Percentiles rank a stretch among this genome's conserved stretches.
These are phyloP conservation scores for Drosophila ustulata DNA, from an alignment of 2,888 invertebrate genomes.

Conservation along the genomic window DNA sequence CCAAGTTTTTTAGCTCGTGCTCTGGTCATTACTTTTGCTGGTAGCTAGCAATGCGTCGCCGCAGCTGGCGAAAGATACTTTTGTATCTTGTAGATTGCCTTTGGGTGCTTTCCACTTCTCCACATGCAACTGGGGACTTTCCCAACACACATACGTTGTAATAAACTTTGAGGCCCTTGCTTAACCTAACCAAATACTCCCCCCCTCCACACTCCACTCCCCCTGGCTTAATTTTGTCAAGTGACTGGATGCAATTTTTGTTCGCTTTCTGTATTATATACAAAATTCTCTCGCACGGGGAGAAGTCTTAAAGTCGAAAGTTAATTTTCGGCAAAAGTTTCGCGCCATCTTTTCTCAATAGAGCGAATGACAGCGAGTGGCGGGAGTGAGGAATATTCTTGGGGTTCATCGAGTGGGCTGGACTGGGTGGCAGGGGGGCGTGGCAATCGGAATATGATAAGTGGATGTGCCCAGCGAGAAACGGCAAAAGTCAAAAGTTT, in stretches of 20 bases:
- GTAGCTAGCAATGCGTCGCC: slow-evolving; percentile 52
- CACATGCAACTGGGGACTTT: slow-evolving; percentile 44
- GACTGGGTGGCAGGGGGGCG: background rate
- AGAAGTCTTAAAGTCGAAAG: slow-evolving; percentile 44
- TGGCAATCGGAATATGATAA: slow-evolving; percentile 70
- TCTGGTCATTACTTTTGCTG: slow-evolving; percentile 75
- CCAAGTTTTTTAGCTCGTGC: slow-evolving; percentile 64
- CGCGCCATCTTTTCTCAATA: slow-evolving; percentile 25
- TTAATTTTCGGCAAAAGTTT: slow-evolving; percentile 41
- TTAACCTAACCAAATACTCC: slow-evolving; percentile 2
- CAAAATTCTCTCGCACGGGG: slow-evolving; percentile 31
- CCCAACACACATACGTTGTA: slow-evolving; percentile 43
- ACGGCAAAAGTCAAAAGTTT: slow-evolving; percentile 30
- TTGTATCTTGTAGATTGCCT: slow-evolving; percentile 66
- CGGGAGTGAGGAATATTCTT: too few relatives aligned
- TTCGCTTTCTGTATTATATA: slow-evolving; percentile 11
- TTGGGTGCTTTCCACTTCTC: slow-evolving; percentile 63
- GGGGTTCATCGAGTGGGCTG: background rate
- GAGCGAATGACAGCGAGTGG: background rate
- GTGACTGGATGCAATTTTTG: slow-evolving; percentile 42
- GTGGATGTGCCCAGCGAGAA: slow-evolving; percentile 49
- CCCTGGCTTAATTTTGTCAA: slow-evolving; percentile 49
- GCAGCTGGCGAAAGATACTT: slow-evolving; percentile 63
- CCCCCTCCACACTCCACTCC: too few relatives aligned
- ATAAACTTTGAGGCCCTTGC: slow-evolving; percentile 38